phyloP scores from a whole-genome alignment of 2,797 vertebrate genomes.

The Coccyzus lansbergi region DNA sequence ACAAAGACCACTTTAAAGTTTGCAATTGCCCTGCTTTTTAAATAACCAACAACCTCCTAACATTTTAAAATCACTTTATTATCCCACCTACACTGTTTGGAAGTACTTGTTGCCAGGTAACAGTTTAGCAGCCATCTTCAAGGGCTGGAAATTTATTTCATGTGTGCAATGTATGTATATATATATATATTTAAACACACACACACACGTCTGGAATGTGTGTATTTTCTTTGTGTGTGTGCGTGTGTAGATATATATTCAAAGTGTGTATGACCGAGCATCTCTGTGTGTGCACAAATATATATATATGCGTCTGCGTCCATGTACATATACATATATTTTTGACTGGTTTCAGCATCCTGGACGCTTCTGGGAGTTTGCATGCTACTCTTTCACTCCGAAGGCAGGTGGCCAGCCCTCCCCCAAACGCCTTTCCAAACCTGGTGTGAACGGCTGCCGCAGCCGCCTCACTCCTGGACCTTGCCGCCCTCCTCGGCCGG shows the following conservation, averaged over 20 bases:
- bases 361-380: conserved; percentile 59
- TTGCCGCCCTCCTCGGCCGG: conserved; percentile 65
- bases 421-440: conserved; percentile 7
- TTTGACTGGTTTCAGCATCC: conserved; percentile 62
- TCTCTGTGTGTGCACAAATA: background rate
- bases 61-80: conserved; percentile 69
- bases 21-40: conserved; percentile 71
- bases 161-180: conserved; percentile 53
- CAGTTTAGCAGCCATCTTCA: conserved; percentile 83
- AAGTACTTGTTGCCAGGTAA: conserved; percentile 82
- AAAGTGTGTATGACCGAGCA: background rate
- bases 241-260: conserved; percentile 6
- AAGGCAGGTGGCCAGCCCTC: conserved; percentile 57
- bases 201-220: conserved; percentile 23
- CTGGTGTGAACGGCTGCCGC: conserved; percentile 51
- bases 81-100: conserved; percentile 74
- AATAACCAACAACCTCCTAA: conserved; percentile 57
- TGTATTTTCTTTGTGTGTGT: background rate
- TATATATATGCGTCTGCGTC: background rate
- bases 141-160: conserved; percentile 68
- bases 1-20: conserved; percentile 82
- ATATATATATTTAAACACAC: conserved; percentile 67
- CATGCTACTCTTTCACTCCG: background rate
- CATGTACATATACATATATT: conserved; percentile 48
- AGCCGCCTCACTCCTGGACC: conserved; percentile 72